A percentile compares a stretch with the other conserved stretches of the same genome.
phyloP scores from a whole-genome alignment of 2,888 invertebrate species.

The Xylocampa areola region DNA sequence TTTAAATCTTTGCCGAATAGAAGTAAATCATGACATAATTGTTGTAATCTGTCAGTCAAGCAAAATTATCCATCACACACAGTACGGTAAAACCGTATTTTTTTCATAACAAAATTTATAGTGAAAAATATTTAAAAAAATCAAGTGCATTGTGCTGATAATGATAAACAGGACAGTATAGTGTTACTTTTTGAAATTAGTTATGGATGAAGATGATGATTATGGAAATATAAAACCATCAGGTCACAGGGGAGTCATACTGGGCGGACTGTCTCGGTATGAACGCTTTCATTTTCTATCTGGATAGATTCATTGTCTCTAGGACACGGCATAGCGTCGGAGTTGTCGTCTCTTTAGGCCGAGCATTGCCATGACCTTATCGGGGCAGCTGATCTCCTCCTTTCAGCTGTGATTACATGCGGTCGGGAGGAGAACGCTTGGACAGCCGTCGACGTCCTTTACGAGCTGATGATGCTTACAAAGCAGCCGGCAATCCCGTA shows the following conservation, averaged over 20 bases:
- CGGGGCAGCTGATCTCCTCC: too few relatives aligned
- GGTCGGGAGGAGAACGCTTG: too few relatives aligned
- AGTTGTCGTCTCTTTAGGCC: too few relatives aligned
- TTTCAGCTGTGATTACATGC: too few relatives aligned
- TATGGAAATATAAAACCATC: neutral
- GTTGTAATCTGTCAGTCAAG: neutral
- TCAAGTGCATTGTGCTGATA: conserved; percentile 14
- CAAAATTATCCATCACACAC: conserved; percentile 3
- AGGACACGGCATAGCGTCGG: too few relatives aligned
- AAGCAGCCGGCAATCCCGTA: too few relatives aligned
- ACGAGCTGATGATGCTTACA: too few relatives aligned
- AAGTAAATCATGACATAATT: neutral
- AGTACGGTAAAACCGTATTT: conserved; percentile 1
- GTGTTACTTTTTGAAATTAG: conserved; percentile 2
- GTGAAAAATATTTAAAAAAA: conserved; percentile 16
- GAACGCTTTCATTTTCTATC: neutral
- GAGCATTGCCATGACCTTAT: too few relatives aligned
- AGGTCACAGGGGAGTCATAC: conserved; percentile 19
- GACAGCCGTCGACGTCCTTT: too few relatives aligned
- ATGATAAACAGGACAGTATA: conserved; percentile 24
- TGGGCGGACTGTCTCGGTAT: conserved; percentile 39
- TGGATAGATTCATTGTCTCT: too few relatives aligned
- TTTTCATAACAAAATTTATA: conserved; percentile 15
- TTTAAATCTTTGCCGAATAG: neutral
- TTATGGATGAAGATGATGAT: conserved; percentile 4